phyloP scores from a whole-genome alignment of 1,140 invertebrate genomes.

The Saccostrea cuccullata region DNA sequence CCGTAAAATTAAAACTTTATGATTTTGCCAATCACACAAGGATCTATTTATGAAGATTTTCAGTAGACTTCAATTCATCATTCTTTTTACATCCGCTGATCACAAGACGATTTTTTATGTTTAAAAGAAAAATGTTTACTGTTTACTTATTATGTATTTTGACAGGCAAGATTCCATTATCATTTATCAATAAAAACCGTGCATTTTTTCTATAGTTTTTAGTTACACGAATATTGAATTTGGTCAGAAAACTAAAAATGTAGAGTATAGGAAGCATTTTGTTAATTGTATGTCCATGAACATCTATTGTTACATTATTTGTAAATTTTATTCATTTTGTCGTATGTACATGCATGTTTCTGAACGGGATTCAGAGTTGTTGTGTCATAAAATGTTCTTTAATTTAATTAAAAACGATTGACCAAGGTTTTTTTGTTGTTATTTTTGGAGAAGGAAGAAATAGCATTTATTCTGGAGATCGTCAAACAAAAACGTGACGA shows the following conservation, averaged over 20 bases:
- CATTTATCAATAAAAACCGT: too few relatives aligned
- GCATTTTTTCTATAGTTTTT: too few relatives aligned
- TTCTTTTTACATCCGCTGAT: too few relatives aligned
- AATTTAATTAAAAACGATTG: constrained; percentile 27
- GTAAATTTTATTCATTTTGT: neutral
- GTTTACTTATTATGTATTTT: too few relatives aligned
- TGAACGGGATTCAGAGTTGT: neutral
- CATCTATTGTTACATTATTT: neutral
- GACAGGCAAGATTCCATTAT: too few relatives aligned
- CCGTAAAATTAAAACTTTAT: too few relatives aligned
- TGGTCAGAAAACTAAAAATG: neutral
- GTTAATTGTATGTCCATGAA: neutral
- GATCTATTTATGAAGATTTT: too few relatives aligned
- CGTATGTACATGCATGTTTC: constrained; percentile 14
- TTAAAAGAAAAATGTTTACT: too few relatives aligned
- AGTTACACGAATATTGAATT: too few relatives aligned
- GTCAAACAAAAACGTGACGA: neutral
- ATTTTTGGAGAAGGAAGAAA: neutral
- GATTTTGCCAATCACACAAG: too few relatives aligned
- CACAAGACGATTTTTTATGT: too few relatives aligned
- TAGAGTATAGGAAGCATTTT: neutral
- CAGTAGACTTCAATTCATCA: too few relatives aligned
- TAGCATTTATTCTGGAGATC: neutral
- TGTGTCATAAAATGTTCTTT: constrained; percentile 10
- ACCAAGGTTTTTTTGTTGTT: neutral